Conservation (phyloP, 2,888 invertebrate species). For the Andrena bucephala region DNA sequence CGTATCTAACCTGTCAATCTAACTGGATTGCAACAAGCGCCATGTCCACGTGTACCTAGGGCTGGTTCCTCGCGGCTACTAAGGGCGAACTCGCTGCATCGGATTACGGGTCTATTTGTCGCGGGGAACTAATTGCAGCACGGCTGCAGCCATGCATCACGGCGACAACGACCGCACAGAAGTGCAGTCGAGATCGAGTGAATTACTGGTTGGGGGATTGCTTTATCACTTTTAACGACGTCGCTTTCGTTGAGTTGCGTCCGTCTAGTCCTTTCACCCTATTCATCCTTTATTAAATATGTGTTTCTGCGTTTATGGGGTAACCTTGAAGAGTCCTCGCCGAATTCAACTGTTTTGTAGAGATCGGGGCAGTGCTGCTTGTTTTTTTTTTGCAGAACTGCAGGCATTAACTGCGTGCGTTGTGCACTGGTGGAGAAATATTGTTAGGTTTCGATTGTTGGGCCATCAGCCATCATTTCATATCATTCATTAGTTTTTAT, state of each 20-base stretch:
- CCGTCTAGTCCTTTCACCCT: slow-evolving; percentile 2
- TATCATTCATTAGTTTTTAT: too few species aligned
- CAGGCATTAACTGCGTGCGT: too few species aligned
- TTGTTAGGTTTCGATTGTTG: too few species aligned
- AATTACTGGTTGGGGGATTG: slow-evolving; percentile 76
- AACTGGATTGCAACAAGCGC: slow-evolving; percentile 16
- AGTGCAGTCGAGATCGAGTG: slow-evolving; percentile 67
- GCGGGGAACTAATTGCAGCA: slow-evolving; percentile 76
- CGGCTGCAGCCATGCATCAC: slow-evolving; percentile 77
- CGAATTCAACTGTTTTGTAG: too few species aligned
- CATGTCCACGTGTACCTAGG: slow-evolving; percentile 14
- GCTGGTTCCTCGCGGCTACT: slow-evolving; percentile 33
- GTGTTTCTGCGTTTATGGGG: not conserved
- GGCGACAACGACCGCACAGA: slow-evolving; percentile 62
- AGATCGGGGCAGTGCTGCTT: too few species aligned
- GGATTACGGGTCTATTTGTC: slow-evolving; percentile 77
- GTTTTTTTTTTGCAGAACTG: too few species aligned
- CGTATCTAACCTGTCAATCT: slow-evolving; percentile 13
- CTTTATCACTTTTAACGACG: slow-evolving; percentile 77
- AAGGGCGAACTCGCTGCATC: slow-evolving; percentile 53
- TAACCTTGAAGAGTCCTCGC: too few species aligned
- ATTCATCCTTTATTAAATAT: not conserved
- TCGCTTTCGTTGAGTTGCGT: slow-evolving; percentile 33
- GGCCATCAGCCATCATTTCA: too few species aligned
- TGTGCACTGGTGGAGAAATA: too few species aligned